Percentiles rank a stretch among this genome's conserved stretches.
These are phyloP conservation scores for Mobula hypostoma DNA, from an alignment of 2,113 vertebrate species.

Conservation along the genomic window DNA sequence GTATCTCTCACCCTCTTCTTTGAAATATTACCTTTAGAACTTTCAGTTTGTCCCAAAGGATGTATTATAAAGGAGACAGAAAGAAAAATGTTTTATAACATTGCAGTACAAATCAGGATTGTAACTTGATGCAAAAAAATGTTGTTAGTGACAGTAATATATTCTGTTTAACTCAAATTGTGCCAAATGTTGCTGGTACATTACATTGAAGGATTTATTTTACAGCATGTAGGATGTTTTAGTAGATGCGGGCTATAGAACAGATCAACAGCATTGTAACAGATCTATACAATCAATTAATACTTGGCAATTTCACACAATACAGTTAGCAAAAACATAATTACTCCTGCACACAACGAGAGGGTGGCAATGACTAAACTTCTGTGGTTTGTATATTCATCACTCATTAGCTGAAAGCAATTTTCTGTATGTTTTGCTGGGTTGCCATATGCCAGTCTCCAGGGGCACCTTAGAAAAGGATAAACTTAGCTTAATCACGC, in stretches of 20 bases:
- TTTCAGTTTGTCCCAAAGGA: neutral
- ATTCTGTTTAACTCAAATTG: neutral
- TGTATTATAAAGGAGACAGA: neutral
- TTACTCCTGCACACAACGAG: neutral
- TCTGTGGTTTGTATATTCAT: neutral
- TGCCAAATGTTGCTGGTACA: too few relatives aligned
- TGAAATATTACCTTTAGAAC: neutral
- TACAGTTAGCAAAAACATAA: neutral
- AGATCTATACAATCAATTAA: neutral
- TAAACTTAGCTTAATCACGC: neutral
- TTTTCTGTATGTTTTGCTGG: slow-evolving; percentile 8
- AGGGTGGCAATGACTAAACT: neutral
- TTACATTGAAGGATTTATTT: neutral
- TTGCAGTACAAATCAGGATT: neutral
- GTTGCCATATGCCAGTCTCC: neutral
- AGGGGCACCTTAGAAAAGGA: neutral
- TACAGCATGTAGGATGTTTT: neutral
- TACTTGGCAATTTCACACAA: neutral
- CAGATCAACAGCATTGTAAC: neutral
- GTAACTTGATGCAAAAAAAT: neutral
- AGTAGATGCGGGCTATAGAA: neutral
- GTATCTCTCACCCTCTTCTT: too few relatives aligned
- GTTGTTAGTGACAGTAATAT: neutral
- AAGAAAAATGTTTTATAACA: neutral
- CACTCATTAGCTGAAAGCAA: neutral